Conservation (phyloP, 2,888 invertebrate species). For the Aricia artaxerxes region DNA sequence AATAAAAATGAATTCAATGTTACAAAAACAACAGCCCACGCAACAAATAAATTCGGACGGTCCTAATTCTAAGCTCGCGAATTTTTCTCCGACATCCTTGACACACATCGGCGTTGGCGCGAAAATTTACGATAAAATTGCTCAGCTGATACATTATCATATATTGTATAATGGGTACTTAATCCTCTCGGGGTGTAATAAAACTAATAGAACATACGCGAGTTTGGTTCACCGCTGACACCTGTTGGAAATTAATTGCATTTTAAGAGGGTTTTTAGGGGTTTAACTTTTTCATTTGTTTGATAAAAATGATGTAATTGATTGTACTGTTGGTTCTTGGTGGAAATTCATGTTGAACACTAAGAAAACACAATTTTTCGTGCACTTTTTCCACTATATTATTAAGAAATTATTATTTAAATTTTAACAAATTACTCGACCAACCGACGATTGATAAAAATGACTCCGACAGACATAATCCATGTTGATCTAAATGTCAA, state of each 20-base stretch:
- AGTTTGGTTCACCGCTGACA: neutral
- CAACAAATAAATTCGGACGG: constrained; percentile 59
- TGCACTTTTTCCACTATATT: too few species aligned
- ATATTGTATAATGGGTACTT: constrained; percentile 8
- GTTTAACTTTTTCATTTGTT: too few species aligned
- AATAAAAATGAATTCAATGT: constrained; percentile 37
- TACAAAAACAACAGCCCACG: constrained; percentile 43
- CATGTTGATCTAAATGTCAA: too few species aligned
- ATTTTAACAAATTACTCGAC: too few species aligned
- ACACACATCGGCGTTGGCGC: constrained; percentile 62
- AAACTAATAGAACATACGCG: neutral
- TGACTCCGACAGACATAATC: too few species aligned
- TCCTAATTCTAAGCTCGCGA: constrained; percentile 73
- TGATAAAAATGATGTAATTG: too few species aligned
- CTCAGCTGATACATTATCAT: constrained; percentile 31
- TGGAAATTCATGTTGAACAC: too few species aligned
- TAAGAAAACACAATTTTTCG: too few species aligned
- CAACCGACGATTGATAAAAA: too few species aligned
- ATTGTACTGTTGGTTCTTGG: too few species aligned
- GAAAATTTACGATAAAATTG: constrained; percentile 49
- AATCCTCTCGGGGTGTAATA: neutral
- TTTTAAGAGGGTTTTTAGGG: too few species aligned
- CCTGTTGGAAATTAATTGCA: neutral
- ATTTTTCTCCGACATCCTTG: constrained; percentile 75
- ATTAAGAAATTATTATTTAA: too few species aligned